phyloP scores from a whole-genome alignment of 2,888 invertebrate species.

The Nematopogon swammerdamellus region DNA sequence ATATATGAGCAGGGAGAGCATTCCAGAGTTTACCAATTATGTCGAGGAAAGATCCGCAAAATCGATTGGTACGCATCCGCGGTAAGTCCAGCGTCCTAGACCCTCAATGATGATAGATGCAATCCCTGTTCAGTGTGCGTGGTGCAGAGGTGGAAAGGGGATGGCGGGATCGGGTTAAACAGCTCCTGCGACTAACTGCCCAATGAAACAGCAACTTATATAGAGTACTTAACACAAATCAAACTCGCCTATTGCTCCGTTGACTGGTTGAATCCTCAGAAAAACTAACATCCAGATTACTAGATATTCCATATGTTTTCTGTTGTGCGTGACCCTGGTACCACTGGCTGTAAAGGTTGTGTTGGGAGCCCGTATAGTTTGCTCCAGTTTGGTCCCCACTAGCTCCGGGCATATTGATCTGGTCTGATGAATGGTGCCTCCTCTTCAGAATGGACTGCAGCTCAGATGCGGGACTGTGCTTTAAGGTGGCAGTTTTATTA shows the following conservation, averaged over 20 bases:
- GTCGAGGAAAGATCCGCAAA: too few species aligned
- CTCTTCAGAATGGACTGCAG: slow-evolving; percentile 56
- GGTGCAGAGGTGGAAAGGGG: too few species aligned
- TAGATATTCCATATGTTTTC: slow-evolving; percentile 35
- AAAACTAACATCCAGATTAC: slow-evolving; percentile 48
- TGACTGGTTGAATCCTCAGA: slow-evolving; percentile 71
- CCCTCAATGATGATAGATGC: too few species aligned
- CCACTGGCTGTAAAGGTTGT: slow-evolving; percentile 38
- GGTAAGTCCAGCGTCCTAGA: too few species aligned
- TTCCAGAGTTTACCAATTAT: too few species aligned
- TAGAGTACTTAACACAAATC: too few species aligned
- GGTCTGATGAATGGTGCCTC: slow-evolving; percentile 44
- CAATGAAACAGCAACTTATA: too few species aligned
- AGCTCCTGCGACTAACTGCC: too few species aligned
- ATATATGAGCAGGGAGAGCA: too few species aligned
- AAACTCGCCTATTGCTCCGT: slow-evolving; percentile 62
- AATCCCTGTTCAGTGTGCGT: too few species aligned
- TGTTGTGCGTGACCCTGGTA: slow-evolving; percentile 22
- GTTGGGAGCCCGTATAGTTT: slow-evolving; percentile 41
- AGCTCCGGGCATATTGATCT: slow-evolving; percentile 27
- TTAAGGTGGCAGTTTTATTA: background rate
- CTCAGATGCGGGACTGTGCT: background rate
- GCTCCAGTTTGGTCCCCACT: slow-evolving; percentile 31
- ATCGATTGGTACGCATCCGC: too few species aligned
- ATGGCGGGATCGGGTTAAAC: too few species aligned